A percentile compares a stretch with the other conserved stretches of the same genome.
phyloP scores from a whole-genome alignment of 2,797 vertebrate genomes.

The Sebastiscus tertius region DNA sequence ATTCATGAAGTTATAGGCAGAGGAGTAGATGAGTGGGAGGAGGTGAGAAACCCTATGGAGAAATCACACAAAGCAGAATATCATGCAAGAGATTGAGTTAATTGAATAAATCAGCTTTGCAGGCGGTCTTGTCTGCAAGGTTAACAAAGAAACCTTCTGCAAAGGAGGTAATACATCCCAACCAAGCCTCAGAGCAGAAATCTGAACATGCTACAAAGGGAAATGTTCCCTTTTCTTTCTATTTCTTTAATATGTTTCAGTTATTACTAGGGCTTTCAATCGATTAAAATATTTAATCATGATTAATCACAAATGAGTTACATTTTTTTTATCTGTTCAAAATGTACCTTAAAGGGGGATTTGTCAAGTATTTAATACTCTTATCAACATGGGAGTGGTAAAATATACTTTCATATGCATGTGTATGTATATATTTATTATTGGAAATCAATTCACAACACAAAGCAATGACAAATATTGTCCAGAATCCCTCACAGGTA shows the following conservation, averaged over 20 bases:
- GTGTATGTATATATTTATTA: too few relatives aligned
- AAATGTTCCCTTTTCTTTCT: neutral
- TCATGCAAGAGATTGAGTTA: constrained; percentile 12
- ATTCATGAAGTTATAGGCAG: constrained; percentile 11
- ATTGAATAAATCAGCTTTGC: constrained; percentile 46
- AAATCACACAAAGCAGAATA: constrained; percentile 27
- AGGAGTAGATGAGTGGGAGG: constrained; percentile 13
- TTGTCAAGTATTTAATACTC: too few relatives aligned
- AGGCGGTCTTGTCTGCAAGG: neutral
- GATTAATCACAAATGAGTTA: too few relatives aligned
- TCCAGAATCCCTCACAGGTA: too few relatives aligned
- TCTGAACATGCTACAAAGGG: neutral
- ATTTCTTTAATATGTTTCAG: neutral
- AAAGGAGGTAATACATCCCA: neutral
- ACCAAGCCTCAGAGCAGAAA: neutral
- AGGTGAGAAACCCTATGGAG: constrained; percentile 28
- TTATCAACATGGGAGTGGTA: too few relatives aligned
- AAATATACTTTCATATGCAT: too few relatives aligned
- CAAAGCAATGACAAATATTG: too few relatives aligned
- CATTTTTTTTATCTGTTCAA: too few relatives aligned
- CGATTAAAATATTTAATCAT: too few relatives aligned
- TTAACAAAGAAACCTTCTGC: constrained; percentile 8
- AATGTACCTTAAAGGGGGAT: too few relatives aligned
- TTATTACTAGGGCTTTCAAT: neutral
- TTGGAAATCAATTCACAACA: too few relatives aligned